Evolutionary conservation across 1,140 invertebrate species (phyloP).

Genomic region (Pristionchus pacificus): DNA sequence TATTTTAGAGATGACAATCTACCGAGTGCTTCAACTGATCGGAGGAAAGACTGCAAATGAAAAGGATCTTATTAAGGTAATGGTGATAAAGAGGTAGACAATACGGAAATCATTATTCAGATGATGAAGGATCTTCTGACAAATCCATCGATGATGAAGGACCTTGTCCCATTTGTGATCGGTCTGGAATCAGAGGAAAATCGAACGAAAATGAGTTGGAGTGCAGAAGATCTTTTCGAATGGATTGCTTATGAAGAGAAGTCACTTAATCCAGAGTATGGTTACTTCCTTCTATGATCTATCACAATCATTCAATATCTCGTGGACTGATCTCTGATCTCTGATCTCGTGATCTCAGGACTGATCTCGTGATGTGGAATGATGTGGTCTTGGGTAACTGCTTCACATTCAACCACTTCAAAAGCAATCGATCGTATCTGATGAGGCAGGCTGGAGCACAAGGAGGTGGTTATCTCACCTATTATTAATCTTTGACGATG

Average conservation of each 20-base stretch:
- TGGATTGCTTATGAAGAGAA: constrained; percentile 33
- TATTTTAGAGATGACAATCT: neutral
- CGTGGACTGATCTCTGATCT: too few relatives aligned
- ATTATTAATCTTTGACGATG: neutral
- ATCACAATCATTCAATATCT: neutral
- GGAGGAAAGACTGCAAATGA: neutral
- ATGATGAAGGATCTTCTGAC: constrained; percentile 39
- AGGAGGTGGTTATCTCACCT: too few relatives aligned
- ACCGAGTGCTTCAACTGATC: neutral
- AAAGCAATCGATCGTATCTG: neutral
- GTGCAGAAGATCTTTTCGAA: constrained; percentile 27
- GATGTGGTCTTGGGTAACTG: constrained; percentile 38
- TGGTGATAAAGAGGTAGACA: neutral
- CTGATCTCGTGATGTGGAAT: constrained; percentile 30
- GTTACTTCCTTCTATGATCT: neutral
- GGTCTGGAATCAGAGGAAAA: constrained; percentile 68
- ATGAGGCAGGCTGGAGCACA: neutral
- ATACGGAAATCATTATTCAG: constrained; percentile 19
- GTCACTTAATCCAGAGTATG: constrained; percentile 17
- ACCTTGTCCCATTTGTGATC: constrained; percentile 38
- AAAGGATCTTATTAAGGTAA: neutral
- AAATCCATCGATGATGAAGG: constrained; percentile 32
- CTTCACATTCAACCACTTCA: constrained; percentile 37
- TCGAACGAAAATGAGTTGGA: constrained; percentile 72
- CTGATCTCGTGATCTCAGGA: too few relatives aligned